Percentiles rank a stretch among this genome's conserved stretches.
Conservation (phyloP, 2,797 vertebrate species). For the Tapirus indicus region DNA sequence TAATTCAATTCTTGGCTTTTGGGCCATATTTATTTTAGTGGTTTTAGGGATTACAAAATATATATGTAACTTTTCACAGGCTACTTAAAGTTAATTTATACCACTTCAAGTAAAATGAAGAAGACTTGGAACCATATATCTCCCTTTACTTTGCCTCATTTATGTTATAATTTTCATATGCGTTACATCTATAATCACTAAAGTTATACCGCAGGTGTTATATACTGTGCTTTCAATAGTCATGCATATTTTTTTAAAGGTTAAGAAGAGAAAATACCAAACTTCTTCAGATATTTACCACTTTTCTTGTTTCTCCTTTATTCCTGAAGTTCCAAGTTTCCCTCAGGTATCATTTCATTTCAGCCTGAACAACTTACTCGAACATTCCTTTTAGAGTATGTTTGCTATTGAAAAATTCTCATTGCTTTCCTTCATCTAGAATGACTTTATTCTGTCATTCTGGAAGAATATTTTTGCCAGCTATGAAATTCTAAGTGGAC, state of each 20-base stretch:
- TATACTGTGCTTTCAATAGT: not conserved
- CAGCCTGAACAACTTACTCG: not conserved
- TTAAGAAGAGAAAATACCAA: not conserved
- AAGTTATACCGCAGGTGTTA: not conserved
- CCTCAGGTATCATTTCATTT: not conserved
- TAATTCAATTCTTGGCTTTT: not conserved
- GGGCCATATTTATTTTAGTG: not conserved
- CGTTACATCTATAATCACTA: not conserved
- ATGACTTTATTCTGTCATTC: not conserved
- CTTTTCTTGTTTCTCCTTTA: not conserved
- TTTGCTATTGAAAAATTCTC: not conserved
- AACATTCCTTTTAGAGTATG: not conserved
- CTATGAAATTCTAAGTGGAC: too few relatives aligned
- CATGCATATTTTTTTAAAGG: not conserved
- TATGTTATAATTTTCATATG: not conserved
- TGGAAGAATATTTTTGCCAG: not conserved
- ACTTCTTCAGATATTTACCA: not conserved
- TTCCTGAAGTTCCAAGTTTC: too few relatives aligned
- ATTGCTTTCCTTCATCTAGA: not conserved
- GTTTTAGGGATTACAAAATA: not conserved
- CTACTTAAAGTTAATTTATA: not conserved
- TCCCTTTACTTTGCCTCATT: not conserved
- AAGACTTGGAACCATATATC: not conserved
- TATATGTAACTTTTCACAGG: not conserved
- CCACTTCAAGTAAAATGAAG: not conserved